Evolutionary conservation across 2,888 invertebrate species (phyloP).

Genomic region (Antheraea yamamai): DNA sequence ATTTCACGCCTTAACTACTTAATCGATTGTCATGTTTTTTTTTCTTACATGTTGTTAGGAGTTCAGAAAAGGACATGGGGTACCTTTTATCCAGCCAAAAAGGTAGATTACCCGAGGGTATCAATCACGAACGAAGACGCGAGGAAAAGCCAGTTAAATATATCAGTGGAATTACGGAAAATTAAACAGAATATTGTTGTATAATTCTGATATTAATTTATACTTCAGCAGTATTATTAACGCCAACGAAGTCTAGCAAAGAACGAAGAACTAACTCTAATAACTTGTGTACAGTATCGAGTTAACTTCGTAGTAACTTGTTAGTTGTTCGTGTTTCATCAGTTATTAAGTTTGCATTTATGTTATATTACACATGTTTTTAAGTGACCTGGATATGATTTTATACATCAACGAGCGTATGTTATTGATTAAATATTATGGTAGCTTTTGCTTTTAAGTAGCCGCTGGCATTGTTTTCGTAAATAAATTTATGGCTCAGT

Average conservation of each 20-base stretch:
- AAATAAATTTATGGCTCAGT: background rate
- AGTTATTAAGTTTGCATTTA: slow-evolving; percentile 11
- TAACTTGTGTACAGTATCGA: slow-evolving; percentile 11
- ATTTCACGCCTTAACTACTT: too few species aligned
- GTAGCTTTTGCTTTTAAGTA: background rate
- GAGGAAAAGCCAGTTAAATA: background rate
- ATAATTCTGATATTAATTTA: slow-evolving; percentile 4
- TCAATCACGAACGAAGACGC: too few species aligned
- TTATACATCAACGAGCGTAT: background rate
- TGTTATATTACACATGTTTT: background rate
- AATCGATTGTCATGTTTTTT: too few species aligned
- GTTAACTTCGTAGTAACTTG: slow-evolving; percentile 8
- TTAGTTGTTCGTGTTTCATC: slow-evolving; percentile 11
- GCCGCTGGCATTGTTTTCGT: background rate
- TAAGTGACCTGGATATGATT: background rate
- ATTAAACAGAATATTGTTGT: background rate
- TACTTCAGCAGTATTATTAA: background rate
- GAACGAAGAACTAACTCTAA: background rate
- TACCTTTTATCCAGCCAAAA: too few species aligned
- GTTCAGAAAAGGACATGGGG: too few species aligned
- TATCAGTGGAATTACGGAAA: background rate
- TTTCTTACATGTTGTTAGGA: too few species aligned
- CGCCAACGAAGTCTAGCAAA: slow-evolving; percentile 5
- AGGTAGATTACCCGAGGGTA: too few species aligned
- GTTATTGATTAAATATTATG: background rate